phyloP scores from a whole-genome alignment of 2,888 invertebrate genomes.

The Dicyrtomina minuta region DNA sequence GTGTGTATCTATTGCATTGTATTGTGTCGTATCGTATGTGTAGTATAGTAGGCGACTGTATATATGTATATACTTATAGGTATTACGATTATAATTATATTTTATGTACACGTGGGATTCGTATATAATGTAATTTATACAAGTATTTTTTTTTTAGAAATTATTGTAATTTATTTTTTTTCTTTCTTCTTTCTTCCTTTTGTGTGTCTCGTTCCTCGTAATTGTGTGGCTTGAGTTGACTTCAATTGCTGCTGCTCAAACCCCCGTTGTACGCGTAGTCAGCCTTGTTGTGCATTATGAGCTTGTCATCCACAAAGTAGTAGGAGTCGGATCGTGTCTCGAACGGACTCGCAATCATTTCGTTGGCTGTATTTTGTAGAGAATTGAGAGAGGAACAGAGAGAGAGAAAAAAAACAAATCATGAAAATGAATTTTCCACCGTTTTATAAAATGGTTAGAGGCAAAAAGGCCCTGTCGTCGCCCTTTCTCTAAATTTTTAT shows the following conservation, averaged over 20 bases:
- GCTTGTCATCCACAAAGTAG: constrained; percentile 94
- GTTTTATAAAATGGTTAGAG: too few relatives aligned
- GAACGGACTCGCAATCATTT: constrained; percentile 95
- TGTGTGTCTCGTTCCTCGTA: neutral
- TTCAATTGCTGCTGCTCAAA: constrained; percentile 53
- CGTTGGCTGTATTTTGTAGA: constrained; percentile 70
- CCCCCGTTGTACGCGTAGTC: constrained; percentile 96
- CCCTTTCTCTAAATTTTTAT: too few relatives aligned
- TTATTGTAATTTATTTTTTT: neutral
- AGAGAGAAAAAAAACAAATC: neutral
- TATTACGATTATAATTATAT: too few relatives aligned
- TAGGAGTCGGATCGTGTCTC: constrained; percentile 98
- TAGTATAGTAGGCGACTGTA: too few relatives aligned
- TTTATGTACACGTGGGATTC: too few relatives aligned
- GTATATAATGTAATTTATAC: constrained; percentile 1
- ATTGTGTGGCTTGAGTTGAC: too few relatives aligned
- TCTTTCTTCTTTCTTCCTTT: neutral
- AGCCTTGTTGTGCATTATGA: constrained; percentile 99
- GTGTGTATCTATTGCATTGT: too few relatives aligned
- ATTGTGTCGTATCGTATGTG: too few relatives aligned
- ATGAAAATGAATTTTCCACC: constrained; percentile 5
- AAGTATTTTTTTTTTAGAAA: neutral
- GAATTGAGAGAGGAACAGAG: neutral
- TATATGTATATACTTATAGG: too few relatives aligned
- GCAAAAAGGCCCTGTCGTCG: neutral